phyloP scores from a whole-genome alignment of 2,888 invertebrate species.

The Nomada hirtipes region DNA sequence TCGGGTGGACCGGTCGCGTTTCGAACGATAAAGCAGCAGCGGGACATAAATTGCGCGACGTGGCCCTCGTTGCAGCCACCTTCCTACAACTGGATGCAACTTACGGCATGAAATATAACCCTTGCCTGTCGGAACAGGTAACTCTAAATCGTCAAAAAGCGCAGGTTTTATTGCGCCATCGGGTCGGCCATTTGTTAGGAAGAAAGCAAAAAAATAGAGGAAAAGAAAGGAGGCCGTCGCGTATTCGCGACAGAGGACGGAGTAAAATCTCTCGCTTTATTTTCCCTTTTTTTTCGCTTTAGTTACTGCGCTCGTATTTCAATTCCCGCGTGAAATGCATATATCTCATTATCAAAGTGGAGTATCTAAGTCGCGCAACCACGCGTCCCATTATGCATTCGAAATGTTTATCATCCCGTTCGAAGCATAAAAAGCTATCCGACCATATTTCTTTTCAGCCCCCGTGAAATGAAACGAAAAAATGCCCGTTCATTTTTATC shows the following conservation, averaged over 20 bases:
- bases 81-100: constrained; percentile 22
- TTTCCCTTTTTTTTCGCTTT: not conserved
- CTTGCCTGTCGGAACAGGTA: constrained; percentile 39
- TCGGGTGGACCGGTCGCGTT: constrained; percentile 24
- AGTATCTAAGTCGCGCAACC: constrained; percentile 1
- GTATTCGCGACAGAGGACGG: constrained; percentile 9
- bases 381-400: not conserved
- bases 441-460: too few species aligned
- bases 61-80: constrained; percentile 42
- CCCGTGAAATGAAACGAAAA: too few species aligned
- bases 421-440: not conserved
- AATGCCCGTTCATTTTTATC: not conserved
- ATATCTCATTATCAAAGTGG: constrained; percentile 23
- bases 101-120: constrained; percentile 43
- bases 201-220: not conserved
- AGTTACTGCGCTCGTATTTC: constrained; percentile 14
- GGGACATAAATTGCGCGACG: constrained; percentile 52
- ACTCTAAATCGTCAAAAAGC: constrained; percentile 50
- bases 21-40: constrained; percentile 41
- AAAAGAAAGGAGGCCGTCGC: not conserved
- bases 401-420: not conserved
- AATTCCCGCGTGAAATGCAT: not conserved
- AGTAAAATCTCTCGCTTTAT: not conserved
- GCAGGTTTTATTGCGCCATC: constrained; percentile 34
- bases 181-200: constrained; percentile 18